These are phyloP conservation scores for Pocillopora grandis DNA, from an alignment of 92 coral and sea anemone species.

Conservation along the genomic window DNA sequence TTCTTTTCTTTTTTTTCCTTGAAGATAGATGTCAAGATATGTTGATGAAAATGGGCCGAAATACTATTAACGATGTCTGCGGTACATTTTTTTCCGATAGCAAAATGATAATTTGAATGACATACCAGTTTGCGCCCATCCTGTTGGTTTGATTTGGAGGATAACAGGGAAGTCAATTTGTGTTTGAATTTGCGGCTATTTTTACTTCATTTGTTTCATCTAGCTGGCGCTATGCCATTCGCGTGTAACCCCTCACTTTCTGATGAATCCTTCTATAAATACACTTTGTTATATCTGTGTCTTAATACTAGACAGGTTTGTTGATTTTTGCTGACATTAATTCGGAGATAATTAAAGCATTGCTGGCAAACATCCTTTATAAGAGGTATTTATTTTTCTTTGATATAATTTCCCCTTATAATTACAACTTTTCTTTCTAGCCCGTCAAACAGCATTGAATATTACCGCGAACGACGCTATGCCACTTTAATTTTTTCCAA, in stretches of 20 bases:
- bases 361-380: slow-evolving; percentile 29
- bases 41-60: too few species aligned
- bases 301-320: background rate
- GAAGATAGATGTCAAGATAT: too few species aligned
- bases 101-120: too few species aligned
- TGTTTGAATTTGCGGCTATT: background rate
- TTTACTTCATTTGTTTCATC: background rate
- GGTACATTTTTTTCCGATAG: too few species aligned
- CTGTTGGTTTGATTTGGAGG: too few species aligned
- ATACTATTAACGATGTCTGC: too few species aligned
- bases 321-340: slow-evolving; percentile 32
- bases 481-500: background rate
- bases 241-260: background rate
- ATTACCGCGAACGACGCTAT: background rate
- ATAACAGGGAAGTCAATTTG: too few species aligned
- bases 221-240: background rate
- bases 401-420: background rate
- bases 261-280: background rate
- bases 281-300: background rate
- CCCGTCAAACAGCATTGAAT: background rate
- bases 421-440: background rate
- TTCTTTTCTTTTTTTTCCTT: too few species aligned
- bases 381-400: slow-evolving; percentile 14
- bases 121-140: too few species aligned
- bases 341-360: background rate